Evolutionary conservation across 1,140 invertebrate genomes (phyloP), one percentile per base, ranked within the genome.

Genomic region (Nasonia longicornis): DNA sequence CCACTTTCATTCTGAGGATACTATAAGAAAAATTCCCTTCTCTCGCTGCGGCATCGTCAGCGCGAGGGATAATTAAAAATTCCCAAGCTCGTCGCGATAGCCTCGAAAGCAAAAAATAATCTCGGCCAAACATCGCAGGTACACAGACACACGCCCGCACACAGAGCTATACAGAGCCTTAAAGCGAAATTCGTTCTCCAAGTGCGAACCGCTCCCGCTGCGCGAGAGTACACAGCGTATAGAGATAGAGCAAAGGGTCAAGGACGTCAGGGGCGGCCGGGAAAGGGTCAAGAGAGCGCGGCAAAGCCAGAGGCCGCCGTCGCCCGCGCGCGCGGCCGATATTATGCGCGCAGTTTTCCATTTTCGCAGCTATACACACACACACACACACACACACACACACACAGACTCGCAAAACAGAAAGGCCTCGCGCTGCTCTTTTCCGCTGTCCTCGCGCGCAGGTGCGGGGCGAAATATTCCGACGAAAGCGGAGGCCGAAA

Each of bases 211-310:
- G 20, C 20, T 58, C 52, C 52, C 52, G 6, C 42, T 26, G 26
- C 38, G 38, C n/a, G 66, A 67, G 66, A 22, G 70, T 31, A 71
- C 63, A 8, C 3, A 66, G 38, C 16, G 12, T 11, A 70, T 22
- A 75, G 64, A 67, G 20, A n/a, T 42, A 63, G 48, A 67, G 26
- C 66, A 35, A 80, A 81, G 72, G 82, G 82, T 83, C 82, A 81
- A 83, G 79, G 79, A 77, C 82, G 75, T 16, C 22, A 67, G 64
- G 38, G 38, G 22, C 45, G 74, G 20, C 63, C 66, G 64, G 67
- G 74, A 75, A 42, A 64, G 82, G 78, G 82, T 80, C 82, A 82
- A 79, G 78, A 83, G 82, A 80, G 52, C 78, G 45, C 48, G 26
- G 45, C 66, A 20, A 63, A 26, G 20, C 52, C 48, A 3, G 74